Evolutionary conservation across 37 sponge, comb jelly and placozoan species (phyloP), one percentile per base, ranked within the genome.

Genomic region (Tethya wilhelma): DNA sequence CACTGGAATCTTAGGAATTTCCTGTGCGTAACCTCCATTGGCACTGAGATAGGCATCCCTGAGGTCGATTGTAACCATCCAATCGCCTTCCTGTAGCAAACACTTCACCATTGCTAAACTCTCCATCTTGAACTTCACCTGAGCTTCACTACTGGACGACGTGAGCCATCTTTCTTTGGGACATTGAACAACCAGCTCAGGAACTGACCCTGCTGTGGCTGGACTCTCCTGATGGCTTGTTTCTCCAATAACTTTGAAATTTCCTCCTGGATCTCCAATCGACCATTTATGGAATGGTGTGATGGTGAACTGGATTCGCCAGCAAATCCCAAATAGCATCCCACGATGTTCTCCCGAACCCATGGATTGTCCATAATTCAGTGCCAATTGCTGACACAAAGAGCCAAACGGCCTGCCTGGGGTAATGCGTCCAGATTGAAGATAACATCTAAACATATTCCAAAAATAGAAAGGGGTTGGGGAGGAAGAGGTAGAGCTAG

Each of bases 71-170:
- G 67, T 29, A 2, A 78, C 67, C 83, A 82, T 73, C 74, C 73
- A 82, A 53, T 82, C 65, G 38, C 39, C 64, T 56, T 62, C 42
- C 45, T 56, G 31, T 23, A 78, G 23, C 39, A 78, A 57, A 57
- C 67, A 64, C 66, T 49, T 74, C 42, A 66, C 31, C 33, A 34
- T 44, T 20, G 5, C 4, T 8, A 68, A 20, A 0, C 75, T 39
- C 25, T 84, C 85, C 85, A 77, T 84, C 78, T 84, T 84, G 85
- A 84, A 84, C 25, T 76, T 71, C 34, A 9, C 53, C 14, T 49
- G 53, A 49, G 53, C 9, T 49, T 49, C 53, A 49, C 53, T 14
- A 49, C 53, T 14, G 53, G 53, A 19, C 53, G 9, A 9, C 14
- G 53, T 49, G 53, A 49, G 53, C 53, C 53, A 49, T 49, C 53